Percentiles rank a stretch among this genome's conserved stretches.
Conservation (phyloP, 2,113 vertebrate species). For the Equus przewalskii region DNA sequence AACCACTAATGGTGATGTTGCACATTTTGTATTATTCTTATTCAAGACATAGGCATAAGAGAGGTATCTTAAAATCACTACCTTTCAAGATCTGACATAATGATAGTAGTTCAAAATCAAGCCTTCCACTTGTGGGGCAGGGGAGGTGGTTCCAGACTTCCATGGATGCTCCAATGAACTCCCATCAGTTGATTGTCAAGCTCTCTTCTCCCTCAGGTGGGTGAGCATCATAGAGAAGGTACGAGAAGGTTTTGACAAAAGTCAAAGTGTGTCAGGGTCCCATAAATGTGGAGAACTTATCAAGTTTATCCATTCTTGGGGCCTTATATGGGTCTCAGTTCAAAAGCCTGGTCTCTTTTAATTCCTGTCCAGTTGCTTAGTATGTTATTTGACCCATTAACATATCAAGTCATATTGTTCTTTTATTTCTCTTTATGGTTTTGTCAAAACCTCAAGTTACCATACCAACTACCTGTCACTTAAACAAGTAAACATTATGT, state of each 20-base stretch:
- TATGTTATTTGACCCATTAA: neutral
- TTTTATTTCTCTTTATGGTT: neutral
- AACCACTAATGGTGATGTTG: neutral
- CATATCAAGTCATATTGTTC: neutral
- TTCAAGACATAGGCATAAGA: constrained; percentile 9
- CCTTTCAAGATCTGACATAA: constrained; percentile 16
- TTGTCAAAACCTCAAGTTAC: neutral
- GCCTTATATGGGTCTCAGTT: neutral
- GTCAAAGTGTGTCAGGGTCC: neutral
- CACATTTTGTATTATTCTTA: neutral
- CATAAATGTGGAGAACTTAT: neutral
- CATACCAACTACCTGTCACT: neutral
- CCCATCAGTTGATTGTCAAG: neutral
- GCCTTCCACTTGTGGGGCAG: neutral
- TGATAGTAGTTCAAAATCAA: neutral
- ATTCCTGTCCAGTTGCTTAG: neutral
- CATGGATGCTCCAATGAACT: neutral
- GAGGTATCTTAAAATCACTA: constrained; percentile 12
- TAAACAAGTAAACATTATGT: neutral
- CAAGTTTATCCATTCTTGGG: neutral
- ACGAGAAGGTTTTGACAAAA: constrained; percentile 7
- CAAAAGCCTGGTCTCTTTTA: neutral
- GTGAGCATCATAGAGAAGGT: neutral
- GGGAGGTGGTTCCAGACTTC: neutral
- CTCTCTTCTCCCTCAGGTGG: neutral